Conservation (phyloP, 2,888 invertebrate species). For the Crioceris asparagi region DNA sequence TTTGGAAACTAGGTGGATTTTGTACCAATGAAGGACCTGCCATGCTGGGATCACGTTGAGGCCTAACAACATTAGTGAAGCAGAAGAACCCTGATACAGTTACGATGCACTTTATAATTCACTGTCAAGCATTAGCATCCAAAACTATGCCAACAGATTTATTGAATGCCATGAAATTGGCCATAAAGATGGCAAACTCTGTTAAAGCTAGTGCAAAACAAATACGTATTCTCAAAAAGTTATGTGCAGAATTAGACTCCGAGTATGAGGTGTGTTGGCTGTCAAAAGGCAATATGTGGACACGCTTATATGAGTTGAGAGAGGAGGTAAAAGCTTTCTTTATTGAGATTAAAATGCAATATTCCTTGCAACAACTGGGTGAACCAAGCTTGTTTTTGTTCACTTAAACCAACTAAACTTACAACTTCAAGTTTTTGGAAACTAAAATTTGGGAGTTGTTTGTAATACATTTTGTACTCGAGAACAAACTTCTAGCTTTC, state of each 20-base stretch:
- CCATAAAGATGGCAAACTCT: constrained; percentile 16
- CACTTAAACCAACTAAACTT: constrained; percentile 9
- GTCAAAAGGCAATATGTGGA: constrained; percentile 11
- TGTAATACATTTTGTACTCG: too few species aligned
- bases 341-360: too few species aligned
- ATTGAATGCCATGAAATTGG: constrained; percentile 10
- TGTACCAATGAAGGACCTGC: constrained; percentile 18
- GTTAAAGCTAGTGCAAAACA: constrained; percentile 14
- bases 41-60: constrained; percentile 17
- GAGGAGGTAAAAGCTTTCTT: constrained; percentile 8
- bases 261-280: constrained; percentile 9
- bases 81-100: constrained; percentile 16
- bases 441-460: too few species aligned
- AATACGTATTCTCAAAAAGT: constrained; percentile 11
- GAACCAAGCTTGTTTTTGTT: too few species aligned
- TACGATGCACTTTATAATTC: constrained; percentile 17
- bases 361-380: too few species aligned
- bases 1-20: constrained; percentile 16
- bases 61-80: constrained; percentile 16
- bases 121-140: constrained; percentile 17
- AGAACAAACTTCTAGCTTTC: constrained; percentile 7
- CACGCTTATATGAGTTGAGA: constrained; percentile 11
- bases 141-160: constrained; percentile 14
- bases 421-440: constrained; percentile 8
- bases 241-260: constrained; percentile 12